These are phyloP conservation scores for Drosophila pegasa DNA, from an alignment of 2,888 invertebrate species.

Conservation along the genomic window DNA sequence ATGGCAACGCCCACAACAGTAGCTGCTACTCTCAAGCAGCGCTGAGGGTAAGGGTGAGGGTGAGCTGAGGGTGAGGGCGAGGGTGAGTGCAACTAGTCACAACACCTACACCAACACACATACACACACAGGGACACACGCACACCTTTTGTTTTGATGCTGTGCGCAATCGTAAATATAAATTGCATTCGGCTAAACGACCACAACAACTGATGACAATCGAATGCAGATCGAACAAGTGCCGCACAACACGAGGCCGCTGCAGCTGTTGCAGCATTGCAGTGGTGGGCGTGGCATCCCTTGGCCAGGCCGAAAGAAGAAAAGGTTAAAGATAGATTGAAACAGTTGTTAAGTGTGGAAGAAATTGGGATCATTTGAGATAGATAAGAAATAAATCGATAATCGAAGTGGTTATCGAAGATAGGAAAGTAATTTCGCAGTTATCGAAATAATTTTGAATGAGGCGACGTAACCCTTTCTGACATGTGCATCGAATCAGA, in stretches of 20 bases:
- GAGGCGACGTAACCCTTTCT: neutral
- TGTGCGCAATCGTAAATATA: constrained; percentile 48
- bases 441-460: neutral
- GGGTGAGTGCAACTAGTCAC: constrained; percentile 40
- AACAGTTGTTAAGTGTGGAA: neutral
- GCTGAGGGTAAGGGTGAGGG: neutral
- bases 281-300: constrained; percentile 23
- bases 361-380: neutral
- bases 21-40: constrained; percentile 30
- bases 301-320: neutral
- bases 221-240: constrained; percentile 43
- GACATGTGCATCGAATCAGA: constrained; percentile 19
- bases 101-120: constrained; percentile 17
- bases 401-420: neutral
- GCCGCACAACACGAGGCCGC: constrained; percentile 22
- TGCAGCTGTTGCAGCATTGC: constrained; percentile 29
- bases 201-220: constrained; percentile 33
- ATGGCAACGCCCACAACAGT: constrained; percentile 66
- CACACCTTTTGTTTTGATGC: constrained; percentile 33
- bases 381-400: neutral
- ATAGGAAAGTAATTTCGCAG: no score
- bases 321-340: neutral
- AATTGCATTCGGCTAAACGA: constrained; percentile 30
- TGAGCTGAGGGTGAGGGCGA: constrained; percentile 1
- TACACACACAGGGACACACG: constrained; percentile 11